phyloP scores from a whole-genome alignment of 2,113 vertebrate genomes.

The Odontophorus gujanensis region DNA sequence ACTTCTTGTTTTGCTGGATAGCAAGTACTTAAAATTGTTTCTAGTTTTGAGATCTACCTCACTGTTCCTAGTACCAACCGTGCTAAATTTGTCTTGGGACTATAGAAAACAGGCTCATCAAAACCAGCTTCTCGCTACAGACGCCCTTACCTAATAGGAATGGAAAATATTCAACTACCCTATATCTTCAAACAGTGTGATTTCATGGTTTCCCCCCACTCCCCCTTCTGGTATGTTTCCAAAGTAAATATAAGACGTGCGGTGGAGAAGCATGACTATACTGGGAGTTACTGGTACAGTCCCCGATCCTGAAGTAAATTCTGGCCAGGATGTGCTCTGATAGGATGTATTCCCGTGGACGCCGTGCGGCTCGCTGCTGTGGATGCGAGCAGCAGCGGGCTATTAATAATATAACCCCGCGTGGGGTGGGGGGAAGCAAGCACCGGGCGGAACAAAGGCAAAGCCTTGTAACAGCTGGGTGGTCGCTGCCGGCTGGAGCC shows the following conservation, averaged over 20 bases:
- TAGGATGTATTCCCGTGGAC: rapidly evolving
- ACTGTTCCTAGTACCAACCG: not conserved
- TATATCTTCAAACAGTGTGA: not conserved
- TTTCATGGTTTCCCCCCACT: not conserved
- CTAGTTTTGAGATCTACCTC: not conserved
- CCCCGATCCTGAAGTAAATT: not conserved
- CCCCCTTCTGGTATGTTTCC: not conserved
- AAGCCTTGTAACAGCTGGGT: rapidly evolving
- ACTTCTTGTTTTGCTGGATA: not conserved
- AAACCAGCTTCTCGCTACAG: not conserved
- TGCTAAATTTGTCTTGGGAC: not conserved
- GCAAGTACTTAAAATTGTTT: not conserved
- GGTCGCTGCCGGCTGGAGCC: not conserved
- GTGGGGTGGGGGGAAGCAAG: not conserved
- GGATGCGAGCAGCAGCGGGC: not conserved
- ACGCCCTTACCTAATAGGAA: not conserved
- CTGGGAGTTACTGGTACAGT: not conserved
- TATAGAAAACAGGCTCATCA: not conserved
- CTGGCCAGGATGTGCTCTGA: rapidly evolving
- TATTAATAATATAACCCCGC: rapidly evolving
- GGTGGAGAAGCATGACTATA: not conserved
- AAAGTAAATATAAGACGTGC: not conserved
- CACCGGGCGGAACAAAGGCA: not conserved
- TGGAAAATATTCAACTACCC: not conserved
- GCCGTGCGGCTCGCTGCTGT: not conserved